Percentiles rank a stretch among this genome's conserved stretches.
These are phyloP conservation scores for Margaritifera margaritifera DNA, from an alignment of 2,888 invertebrate species.

Conservation along the genomic window DNA sequence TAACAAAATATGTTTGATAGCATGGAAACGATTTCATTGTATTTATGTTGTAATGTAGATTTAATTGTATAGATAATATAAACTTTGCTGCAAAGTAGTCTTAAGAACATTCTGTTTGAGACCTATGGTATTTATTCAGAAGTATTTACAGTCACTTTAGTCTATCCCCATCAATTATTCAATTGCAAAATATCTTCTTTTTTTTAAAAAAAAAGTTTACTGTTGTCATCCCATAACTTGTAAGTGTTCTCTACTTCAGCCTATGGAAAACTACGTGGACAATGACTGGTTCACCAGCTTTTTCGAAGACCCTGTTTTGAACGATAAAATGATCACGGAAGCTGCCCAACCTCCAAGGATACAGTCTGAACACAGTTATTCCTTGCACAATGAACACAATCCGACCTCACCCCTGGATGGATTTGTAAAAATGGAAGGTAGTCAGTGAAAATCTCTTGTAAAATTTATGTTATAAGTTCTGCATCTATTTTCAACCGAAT, in stretches of 20 bases:
- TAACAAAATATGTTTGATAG: no score
- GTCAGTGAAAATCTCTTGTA: neutral
- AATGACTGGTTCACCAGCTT: conserved; percentile 69
- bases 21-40: no score
- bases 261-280: conserved; percentile 54
- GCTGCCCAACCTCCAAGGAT: conserved; percentile 87
- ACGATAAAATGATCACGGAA: conserved; percentile 92
- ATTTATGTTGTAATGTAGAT: no score
- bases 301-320: conserved; percentile 78
- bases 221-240: neutral
- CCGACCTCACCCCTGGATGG: conserved; percentile 45
- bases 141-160: no score
- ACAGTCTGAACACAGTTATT: conserved; percentile 95
- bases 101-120: no score
- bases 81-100: no score
- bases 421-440: conserved; percentile 53
- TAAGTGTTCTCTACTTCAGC: conserved; percentile 32
- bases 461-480: neutral
- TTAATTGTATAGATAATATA: no score
- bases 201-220: no score
- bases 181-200: no score
- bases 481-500: neutral
- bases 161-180: no score
- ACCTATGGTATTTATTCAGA: no score
- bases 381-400: conserved; percentile 77